phyloP scores from a whole-genome alignment of 2,797 vertebrate species.

The Argya squamiceps region DNA sequence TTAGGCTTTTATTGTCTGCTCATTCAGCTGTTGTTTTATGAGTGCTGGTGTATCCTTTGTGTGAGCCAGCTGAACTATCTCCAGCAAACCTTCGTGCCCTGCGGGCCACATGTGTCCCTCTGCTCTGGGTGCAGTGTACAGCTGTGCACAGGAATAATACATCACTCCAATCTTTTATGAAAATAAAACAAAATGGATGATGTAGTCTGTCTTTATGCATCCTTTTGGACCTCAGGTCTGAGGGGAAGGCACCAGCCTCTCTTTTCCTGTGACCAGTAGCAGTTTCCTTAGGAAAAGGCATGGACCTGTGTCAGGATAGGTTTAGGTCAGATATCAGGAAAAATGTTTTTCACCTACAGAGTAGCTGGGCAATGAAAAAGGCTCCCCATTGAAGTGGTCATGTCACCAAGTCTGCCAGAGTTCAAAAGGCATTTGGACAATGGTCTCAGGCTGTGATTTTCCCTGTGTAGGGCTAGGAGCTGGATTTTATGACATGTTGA shows the following conservation, averaged over 20 bases:
- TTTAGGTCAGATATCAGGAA: neutral
- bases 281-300: neutral
- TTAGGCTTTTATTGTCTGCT: constrained; percentile 72
- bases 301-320: neutral
- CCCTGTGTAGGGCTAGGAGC: too few species aligned
- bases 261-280: neutral
- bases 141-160: neutral
- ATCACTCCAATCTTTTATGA: neutral
- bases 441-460: too few species aligned
- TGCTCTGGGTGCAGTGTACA: neutral
- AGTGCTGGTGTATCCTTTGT: constrained; percentile 41
- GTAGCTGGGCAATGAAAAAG: neutral
- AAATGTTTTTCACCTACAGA: neutral
- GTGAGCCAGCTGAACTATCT: constrained; percentile 8
- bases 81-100: neutral
- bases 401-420: neutral
- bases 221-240: neutral
- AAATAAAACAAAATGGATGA: neutral
- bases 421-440: neutral
- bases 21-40: constrained; percentile 74
- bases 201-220: rapidly evolving
- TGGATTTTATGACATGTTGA: neutral
- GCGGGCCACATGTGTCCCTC: too few species aligned
- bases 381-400: neutral
- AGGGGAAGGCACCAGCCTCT: neutral